phyloP scores from a whole-genome alignment of 1,140 invertebrate species.

The Brachionus paranguensis region DNA sequence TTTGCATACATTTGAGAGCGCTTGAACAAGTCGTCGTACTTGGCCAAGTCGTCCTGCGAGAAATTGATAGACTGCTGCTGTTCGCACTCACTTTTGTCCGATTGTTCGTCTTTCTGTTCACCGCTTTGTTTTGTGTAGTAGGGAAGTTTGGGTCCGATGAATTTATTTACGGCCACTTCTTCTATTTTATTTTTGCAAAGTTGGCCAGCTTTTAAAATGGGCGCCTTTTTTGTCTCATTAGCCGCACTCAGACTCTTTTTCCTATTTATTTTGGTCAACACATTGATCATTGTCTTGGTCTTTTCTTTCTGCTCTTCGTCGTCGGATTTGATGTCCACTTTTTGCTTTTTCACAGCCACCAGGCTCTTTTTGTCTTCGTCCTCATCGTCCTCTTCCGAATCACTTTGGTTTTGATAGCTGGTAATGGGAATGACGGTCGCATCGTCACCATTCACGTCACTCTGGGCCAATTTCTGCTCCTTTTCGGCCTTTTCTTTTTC shows the following conservation, averaged over 20 bases:
- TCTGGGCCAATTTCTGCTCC: not conserved
- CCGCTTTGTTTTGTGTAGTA: constrained; percentile 13
- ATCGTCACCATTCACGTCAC: not conserved
- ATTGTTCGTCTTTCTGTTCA: not conserved
- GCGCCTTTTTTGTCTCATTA: constrained; percentile 8
- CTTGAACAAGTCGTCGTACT: constrained; percentile 26
- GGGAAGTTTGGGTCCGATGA: constrained; percentile 3
- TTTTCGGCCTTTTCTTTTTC: constrained; percentile 28
- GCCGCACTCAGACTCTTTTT: not conserved
- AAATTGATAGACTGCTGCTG: not conserved
- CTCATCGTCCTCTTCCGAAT: constrained; percentile 16
- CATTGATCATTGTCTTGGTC: not conserved
- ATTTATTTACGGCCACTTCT: not conserved
- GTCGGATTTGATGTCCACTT: not conserved
- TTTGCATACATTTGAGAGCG: constrained; percentile 27
- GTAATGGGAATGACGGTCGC: constrained; percentile 26
- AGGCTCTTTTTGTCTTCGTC: not conserved
- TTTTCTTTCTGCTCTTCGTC: constrained; percentile 17
- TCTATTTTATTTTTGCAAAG: not conserved
- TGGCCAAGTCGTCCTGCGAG: constrained; percentile 27
- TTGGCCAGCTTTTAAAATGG: constrained; percentile 34
- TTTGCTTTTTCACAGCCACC: not conserved
- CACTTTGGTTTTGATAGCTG: not conserved
- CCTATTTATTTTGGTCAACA: not conserved
- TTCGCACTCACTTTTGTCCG: not conserved